A percentile compares a stretch with the other conserved stretches of the same genome.
Conservation (phyloP, 1,140 invertebrate genomes). For the Drosophila nigrodunni region DNA sequence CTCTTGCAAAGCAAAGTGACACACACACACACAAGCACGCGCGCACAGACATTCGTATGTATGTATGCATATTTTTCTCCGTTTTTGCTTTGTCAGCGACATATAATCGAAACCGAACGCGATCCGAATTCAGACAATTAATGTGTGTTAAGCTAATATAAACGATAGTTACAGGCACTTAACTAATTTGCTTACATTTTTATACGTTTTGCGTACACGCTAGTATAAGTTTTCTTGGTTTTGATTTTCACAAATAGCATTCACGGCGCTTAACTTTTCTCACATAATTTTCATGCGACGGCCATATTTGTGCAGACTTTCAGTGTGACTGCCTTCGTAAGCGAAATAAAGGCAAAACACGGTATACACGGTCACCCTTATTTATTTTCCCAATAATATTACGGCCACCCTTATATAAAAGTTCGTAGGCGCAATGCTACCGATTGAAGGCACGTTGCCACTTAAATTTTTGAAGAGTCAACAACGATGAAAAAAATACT, state of each 20-base stretch:
- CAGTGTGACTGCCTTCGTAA: conserved; percentile 19
- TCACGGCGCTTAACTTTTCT: conserved; percentile 68
- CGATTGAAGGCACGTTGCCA: too few species aligned
- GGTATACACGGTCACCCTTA: too few species aligned
- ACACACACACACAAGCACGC: conserved; percentile 47
- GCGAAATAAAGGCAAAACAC: too few species aligned
- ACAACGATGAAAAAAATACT: too few species aligned
- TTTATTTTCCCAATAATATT: too few species aligned
- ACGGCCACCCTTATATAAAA: too few species aligned
- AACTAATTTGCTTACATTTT: conserved; percentile 79
- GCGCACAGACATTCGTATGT: conserved; percentile 36
- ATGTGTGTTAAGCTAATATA: conserved; percentile 51
- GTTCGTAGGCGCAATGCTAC: too few species aligned
- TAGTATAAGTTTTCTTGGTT: conserved; percentile 49
- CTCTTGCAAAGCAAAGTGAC: conserved; percentile 29
- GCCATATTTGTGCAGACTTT: conserved; percentile 58
- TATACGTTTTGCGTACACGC: conserved; percentile 68
- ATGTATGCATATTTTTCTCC: conserved; percentile 29
- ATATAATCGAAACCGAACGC: conserved; percentile 40
- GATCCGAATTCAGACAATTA: conserved; percentile 47
- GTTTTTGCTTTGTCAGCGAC: conserved; percentile 71
- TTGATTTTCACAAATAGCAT: conserved; percentile 51
- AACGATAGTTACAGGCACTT: conserved; percentile 71
- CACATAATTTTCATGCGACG: conserved; percentile 52
- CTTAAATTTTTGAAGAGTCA: too few species aligned